Base-by-base conservation (phyloP, 2,888 invertebrate genomes). In the Limnephilus marmoratus region DNA sequence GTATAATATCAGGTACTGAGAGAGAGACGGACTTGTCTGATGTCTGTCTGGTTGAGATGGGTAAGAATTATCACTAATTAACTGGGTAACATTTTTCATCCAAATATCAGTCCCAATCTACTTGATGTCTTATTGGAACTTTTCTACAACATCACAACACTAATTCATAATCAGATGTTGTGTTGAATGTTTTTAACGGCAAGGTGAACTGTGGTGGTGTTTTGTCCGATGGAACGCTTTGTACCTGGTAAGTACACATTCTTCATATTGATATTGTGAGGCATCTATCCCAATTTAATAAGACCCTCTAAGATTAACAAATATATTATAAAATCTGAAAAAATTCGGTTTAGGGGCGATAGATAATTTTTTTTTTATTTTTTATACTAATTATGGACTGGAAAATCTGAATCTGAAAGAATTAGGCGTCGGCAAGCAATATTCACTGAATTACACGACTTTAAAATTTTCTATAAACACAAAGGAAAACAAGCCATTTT, bases 211-310 rank as follows among this genome's bases (percentile, higher is more conserved):
- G 45, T 41, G 24, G 45, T 87, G 87, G 87, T 81, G 81, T 90
- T 90, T n/a, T 82, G 37, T 90, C 81, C 45, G 82, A 41, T n/a
- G 37, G 83, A 83, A 83, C 24, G 37, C 37, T 83, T 68, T 68
- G 68, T 68, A 34, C 24, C 49, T 29, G 86, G 86, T 86, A 86
- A 86, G 86, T 86, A 86, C 86, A 86, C 86, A 86, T 86, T 86
- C 49, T 86, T 49, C 86, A 86, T 86, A 45, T 31, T 86, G 49
- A 86, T 86, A 86, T n/a, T 86, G 83, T 83, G 18, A 31, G 34
- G 9, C 83, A 83, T 83, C 34, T 83, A 68, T 68, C 24, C 18
- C 18, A 68, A 24, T 24, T 53, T 3, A 68, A 68, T 68, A 68
- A 68, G 18, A 18, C 68, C 0, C 24, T 24, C 68, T 0, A 1